Conservation (phyloP, 2,797 vertebrate species). For the Poeciliopsis presidionis region DNA sequence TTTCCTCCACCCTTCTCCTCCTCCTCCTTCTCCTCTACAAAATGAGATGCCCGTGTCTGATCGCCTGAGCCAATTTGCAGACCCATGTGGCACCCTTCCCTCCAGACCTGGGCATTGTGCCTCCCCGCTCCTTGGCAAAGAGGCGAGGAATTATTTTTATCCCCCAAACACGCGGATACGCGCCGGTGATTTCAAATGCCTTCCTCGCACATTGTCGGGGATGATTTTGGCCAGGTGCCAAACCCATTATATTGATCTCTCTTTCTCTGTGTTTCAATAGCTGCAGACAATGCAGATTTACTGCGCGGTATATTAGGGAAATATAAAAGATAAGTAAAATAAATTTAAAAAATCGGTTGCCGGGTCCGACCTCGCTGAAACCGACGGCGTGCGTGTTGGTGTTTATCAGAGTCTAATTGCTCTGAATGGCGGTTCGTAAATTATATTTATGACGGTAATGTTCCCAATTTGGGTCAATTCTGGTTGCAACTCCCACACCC, state of each 20-base stretch:
- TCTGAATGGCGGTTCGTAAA: constrained; percentile 31
- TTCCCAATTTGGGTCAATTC: constrained; percentile 38
- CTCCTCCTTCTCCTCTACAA: constrained; percentile 77
- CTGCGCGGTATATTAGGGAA: constrained; percentile 83
- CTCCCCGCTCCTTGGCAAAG: constrained; percentile 81
- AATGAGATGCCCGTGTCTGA: constrained; percentile 84
- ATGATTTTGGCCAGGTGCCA: constrained; percentile 83
- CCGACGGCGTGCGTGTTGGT: constrained; percentile 50
- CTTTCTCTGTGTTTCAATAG: constrained; percentile 85
- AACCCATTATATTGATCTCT: constrained; percentile 88
- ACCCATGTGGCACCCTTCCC: constrained; percentile 84
- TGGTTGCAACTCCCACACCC: constrained; percentile 36
- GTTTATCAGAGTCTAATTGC: constrained; percentile 23
- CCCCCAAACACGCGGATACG: constrained; percentile 83
- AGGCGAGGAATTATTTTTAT: constrained; percentile 84
- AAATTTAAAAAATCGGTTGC: constrained; percentile 64
- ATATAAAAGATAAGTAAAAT: constrained; percentile 1
- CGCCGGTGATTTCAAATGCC: constrained; percentile 84
- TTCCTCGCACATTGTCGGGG: constrained; percentile 82
- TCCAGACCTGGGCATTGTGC: constrained; percentile 84
- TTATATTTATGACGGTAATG: constrained; percentile 47
- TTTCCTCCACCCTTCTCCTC: constrained; percentile 31
- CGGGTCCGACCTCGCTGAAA: constrained; percentile 67
- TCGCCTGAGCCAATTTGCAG: constrained; percentile 86
- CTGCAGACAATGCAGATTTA: constrained; percentile 84